phyloP scores from a whole-genome alignment of 1,140 invertebrate species.

The Orchestia grillus region DNA sequence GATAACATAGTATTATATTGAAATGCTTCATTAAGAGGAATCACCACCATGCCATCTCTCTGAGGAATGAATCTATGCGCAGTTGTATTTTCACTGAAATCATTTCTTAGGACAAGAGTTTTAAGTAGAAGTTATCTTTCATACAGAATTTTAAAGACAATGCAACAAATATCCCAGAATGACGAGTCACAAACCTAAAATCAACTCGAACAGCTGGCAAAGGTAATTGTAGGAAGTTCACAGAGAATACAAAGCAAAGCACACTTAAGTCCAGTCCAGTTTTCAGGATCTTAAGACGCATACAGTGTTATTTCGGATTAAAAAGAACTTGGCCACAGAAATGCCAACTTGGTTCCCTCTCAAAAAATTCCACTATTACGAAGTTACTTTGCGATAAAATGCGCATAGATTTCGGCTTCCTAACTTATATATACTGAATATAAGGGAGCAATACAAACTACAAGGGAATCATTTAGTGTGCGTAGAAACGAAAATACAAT shows the following conservation, averaged over 20 bases:
- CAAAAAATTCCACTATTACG: not conserved
- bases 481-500: not conserved
- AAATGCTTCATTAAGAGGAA: not conserved
- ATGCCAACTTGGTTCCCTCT: not conserved
- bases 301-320: not conserved
- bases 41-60: not conserved
- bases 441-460: not conserved
- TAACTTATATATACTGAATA: not conserved
- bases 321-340: not conserved
- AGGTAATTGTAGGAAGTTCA: not conserved
- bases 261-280: not conserved
- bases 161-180: not conserved
- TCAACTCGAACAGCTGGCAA: not conserved
- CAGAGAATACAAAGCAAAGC: not conserved
- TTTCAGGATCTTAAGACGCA: not conserved
- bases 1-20: not conserved
- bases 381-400: not conserved
- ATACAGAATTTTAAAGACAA: not conserved
- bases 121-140: too few species aligned
- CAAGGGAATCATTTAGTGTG: not conserved
- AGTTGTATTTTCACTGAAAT: not conserved
- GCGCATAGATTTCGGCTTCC: not conserved
- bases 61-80: slow-evolving; percentile 5
- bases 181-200: not conserved
- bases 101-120: not conserved